A percentile compares a stretch with the other conserved stretches of the same genome.
These are phyloP conservation scores for Eidolon dupreanum DNA, from an alignment of 2,797 vertebrate genomes.

Conservation along the genomic window DNA sequence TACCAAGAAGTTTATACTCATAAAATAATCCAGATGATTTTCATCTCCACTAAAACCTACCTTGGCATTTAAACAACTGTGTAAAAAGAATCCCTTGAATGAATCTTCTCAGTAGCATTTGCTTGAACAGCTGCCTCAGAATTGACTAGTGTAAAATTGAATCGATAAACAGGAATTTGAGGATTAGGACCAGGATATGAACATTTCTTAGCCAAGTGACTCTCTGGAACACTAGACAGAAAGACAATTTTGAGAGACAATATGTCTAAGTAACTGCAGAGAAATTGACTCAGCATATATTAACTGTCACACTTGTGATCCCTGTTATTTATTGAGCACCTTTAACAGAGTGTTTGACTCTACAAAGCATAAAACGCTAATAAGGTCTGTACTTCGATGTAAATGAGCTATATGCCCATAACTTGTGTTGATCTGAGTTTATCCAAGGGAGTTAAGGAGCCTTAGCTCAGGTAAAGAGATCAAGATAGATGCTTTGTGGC, in stretches of 20 bases:
- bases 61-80: background rate
- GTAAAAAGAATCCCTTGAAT: background rate
- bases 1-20: background rate
- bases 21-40: slow-evolving; percentile 38
- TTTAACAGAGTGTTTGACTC: background rate
- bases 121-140: background rate
- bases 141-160: background rate
- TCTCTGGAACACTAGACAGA: background rate
- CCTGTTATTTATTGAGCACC: background rate
- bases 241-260: background rate
- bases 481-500: background rate
- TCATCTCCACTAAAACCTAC: slow-evolving; percentile 5
- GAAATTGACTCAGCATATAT: background rate
- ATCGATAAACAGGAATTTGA: background rate
- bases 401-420: background rate
- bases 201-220: background rate
- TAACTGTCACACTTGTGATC: background rate
- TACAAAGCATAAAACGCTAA: background rate
- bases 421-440: background rate
- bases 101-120: background rate
- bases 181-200: background rate
- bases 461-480: background rate
- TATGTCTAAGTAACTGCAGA: background rate
- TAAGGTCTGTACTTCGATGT: background rate
- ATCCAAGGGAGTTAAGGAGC: background rate